Evolutionary conservation across 92 coral and sea anemone species (phyloP).

Genomic region (Ricordea florida): DNA sequence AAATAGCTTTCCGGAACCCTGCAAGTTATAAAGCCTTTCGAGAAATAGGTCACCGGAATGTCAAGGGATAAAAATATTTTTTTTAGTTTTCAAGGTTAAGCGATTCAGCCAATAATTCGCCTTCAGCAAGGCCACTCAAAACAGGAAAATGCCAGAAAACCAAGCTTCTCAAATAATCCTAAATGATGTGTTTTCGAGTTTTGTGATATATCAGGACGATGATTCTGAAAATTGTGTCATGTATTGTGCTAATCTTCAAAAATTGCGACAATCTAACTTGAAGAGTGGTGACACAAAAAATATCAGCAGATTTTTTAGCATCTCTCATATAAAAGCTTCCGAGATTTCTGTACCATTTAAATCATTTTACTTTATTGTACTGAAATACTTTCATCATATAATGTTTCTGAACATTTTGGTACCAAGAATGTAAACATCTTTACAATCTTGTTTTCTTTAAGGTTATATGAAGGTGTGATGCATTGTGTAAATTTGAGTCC

Average conservation of each 20-base stretch:
- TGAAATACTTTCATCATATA: neutral
- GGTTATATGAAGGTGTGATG: neutral
- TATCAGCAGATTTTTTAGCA: neutral
- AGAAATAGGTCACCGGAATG: too few relatives aligned
- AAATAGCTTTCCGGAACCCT: too few relatives aligned
- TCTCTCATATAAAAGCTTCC: neutral
- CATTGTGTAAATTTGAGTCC: neutral
- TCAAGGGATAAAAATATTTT: too few relatives aligned
- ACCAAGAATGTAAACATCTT: neutral
- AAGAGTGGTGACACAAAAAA: neutral
- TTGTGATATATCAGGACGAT: neutral
- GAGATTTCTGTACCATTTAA: neutral
- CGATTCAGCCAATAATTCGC: too few relatives aligned
- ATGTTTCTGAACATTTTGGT: neutral
- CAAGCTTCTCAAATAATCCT: neutral
- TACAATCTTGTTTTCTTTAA: neutral
- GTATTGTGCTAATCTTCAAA: neutral
- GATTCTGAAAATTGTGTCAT: neutral
- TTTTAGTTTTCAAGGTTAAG: too few relatives aligned
- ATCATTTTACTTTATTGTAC: neutral
- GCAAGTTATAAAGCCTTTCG: too few relatives aligned
- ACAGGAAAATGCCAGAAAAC: neutral
- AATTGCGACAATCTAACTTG: neutral
- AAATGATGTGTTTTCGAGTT: constrained; percentile 3
- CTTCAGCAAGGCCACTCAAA: neutral